A percentile compares a stretch with the other conserved stretches of the same genome.
These are phyloP conservation scores for Pandemis heparana DNA, from an alignment of 2,888 invertebrate genomes.

Conservation along the genomic window DNA sequence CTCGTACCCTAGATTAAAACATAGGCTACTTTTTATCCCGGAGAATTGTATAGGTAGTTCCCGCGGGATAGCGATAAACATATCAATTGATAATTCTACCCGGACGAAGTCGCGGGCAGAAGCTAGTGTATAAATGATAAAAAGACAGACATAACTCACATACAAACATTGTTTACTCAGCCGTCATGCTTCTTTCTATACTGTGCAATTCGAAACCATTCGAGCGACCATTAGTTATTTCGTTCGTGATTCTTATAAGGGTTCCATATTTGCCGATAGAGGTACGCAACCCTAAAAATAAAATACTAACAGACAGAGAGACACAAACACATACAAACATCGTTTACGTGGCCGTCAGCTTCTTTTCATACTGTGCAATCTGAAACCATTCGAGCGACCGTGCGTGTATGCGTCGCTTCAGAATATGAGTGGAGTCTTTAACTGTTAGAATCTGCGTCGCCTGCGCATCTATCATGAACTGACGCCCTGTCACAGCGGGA, in stretches of 20 bases:
- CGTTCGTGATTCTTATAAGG: no score
- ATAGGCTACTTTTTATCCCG: no score
- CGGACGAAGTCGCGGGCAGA: no score
- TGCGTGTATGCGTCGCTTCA: constrained; percentile 10
- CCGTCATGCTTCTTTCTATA: not conserved
- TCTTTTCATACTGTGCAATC: constrained; percentile 1
- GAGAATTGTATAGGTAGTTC: no score
- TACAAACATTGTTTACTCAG: not conserved
- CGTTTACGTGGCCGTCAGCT: not conserved
- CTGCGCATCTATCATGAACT: constrained; percentile 61
- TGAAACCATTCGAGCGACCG: constrained; percentile 3
- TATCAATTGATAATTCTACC: no score
- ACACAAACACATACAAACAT: not conserved
- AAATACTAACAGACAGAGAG: no score
- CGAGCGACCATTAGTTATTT: not conserved
- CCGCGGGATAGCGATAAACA: no score
- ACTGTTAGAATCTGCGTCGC: not conserved
- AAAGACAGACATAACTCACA: not conserved
- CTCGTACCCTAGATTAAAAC: no score
- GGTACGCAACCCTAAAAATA: no score
- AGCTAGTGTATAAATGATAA: no score
- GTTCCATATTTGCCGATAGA: no score
- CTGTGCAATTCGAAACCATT: constrained; percentile 1
- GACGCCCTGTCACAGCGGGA: constrained; percentile 63
- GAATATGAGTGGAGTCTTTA: not conserved